phyloP scores from a whole-genome alignment of 2,888 invertebrate genomes.

The Polyploca ridens region DNA sequence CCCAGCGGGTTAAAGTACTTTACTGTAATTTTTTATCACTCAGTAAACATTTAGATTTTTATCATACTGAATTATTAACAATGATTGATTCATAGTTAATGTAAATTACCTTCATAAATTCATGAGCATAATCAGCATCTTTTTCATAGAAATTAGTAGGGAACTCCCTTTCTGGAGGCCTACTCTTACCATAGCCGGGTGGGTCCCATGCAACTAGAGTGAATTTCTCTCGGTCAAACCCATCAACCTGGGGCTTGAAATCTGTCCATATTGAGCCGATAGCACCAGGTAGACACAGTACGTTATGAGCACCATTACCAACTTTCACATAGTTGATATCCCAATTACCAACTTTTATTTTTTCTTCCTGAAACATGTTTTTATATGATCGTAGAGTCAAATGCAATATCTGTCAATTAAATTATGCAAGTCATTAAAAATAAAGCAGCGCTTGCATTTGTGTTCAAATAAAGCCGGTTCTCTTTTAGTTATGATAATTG shows the following conservation, averaged over 20 bases:
- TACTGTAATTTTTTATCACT: too few relatives aligned
- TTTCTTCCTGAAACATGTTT: slow-evolving; percentile 82
- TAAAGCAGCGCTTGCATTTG: neutral
- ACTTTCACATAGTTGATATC: slow-evolving; percentile 84
- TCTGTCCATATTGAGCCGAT: slow-evolving; percentile 93
- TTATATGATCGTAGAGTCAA: too few relatives aligned
- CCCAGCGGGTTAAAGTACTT: neutral
- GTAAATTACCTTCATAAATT: slow-evolving; percentile 87
- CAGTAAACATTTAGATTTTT: neutral
- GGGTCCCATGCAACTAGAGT: slow-evolving; percentile 92
- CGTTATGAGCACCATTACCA: slow-evolving; percentile 84
- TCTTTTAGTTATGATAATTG: slow-evolving; percentile 12
- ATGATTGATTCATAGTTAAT: too few relatives aligned
- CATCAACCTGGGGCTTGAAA: slow-evolving; percentile 90
- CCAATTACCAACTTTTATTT: slow-evolving; percentile 85
- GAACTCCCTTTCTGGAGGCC: slow-evolving; percentile 91
- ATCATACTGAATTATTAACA: neutral
- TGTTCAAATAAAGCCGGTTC: neutral
- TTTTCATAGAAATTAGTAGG: slow-evolving; percentile 87
- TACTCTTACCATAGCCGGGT: slow-evolving; percentile 93
- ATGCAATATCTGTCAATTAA: neutral
- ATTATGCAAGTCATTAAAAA: neutral
- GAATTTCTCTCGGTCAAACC: slow-evolving; percentile 85
- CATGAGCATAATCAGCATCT: slow-evolving; percentile 89
- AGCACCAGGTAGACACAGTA: slow-evolving; percentile 92